A percentile compares a stretch with the other conserved stretches of the same genome.
phyloP scores from a whole-genome alignment of 37 sponge, comb jelly and placozoan species.

The Aplysina aerophoba region DNA sequence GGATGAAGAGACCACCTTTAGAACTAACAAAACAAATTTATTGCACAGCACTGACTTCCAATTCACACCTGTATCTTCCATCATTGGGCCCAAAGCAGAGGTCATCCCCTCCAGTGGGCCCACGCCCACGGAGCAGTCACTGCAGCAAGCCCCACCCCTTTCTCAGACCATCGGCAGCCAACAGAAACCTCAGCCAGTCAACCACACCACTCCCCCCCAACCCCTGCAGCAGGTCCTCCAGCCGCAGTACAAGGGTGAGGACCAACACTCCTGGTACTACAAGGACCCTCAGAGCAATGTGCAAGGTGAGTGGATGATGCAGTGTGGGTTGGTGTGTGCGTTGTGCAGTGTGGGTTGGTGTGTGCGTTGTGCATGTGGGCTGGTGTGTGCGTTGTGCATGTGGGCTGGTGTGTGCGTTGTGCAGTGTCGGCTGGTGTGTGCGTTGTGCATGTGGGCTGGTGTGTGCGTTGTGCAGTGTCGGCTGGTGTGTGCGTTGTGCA shows the following conservation, averaged over 20 bases:
- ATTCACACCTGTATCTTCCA: no score
- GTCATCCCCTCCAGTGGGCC: not conserved
- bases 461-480: no score
- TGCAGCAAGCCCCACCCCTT: no score
- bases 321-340: no score
- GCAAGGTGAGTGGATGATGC: constrained; percentile 53
- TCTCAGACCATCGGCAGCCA: not conserved
- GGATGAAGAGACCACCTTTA: no score
- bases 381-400: not conserved
- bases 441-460: no score
- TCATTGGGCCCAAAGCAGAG: not conserved
- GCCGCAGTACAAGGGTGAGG: constrained; percentile 9
- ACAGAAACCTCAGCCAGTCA: not conserved
- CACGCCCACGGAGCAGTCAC: not conserved
- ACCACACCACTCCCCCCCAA: not conserved
- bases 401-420: no score
- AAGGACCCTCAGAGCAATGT: constrained; percentile 79
- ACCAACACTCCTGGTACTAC: constrained; percentile 67
- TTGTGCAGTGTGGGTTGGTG: no score
- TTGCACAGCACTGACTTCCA: no score
- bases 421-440: no score
- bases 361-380: not conserved
- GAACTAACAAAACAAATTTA: no score
- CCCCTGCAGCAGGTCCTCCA: not conserved
- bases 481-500: no score